Evolutionary conservation across 2,113 vertebrate genomes (phyloP).

Genomic region (Octodon degus): DNA sequence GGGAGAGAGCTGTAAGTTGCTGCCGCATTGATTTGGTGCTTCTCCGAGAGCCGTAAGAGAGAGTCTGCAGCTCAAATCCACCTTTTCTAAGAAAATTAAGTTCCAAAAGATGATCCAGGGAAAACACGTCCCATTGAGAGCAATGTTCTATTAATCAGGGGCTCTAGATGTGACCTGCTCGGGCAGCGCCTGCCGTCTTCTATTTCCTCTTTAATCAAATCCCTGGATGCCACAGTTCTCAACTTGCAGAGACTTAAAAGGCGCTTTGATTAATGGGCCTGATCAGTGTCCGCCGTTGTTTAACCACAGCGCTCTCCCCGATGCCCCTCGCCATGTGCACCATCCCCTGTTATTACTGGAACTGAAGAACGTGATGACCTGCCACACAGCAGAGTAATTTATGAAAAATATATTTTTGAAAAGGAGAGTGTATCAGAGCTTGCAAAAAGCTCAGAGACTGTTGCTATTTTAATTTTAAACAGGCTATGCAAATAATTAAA

Average conservation of each 20-base stretch:
- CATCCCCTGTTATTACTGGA: conserved; percentile 65
- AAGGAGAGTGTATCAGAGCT: conserved; percentile 77
- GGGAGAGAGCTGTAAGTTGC: not conserved
- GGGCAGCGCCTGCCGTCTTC: conserved; percentile 63
- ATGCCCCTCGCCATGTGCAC: conserved; percentile 65
- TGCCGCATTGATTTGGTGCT: conserved; percentile 2
- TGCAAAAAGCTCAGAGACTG: conserved; percentile 63
- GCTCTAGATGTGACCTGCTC: conserved; percentile 35
- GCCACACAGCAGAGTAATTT: conserved; percentile 75
- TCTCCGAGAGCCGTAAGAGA: not conserved
- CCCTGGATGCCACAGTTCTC: conserved; percentile 65
- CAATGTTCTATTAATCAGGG: not conserved
- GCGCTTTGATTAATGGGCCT: conserved; percentile 77
- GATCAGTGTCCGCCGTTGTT: conserved; percentile 59
- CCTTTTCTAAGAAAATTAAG: conserved; percentile 45
- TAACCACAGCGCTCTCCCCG: conserved; percentile 36
- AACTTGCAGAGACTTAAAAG: conserved; percentile 68
- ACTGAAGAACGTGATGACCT: conserved; percentile 47
- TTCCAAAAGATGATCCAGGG: conserved; percentile 26
- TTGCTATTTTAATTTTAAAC: conserved; percentile 78
- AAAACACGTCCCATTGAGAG: conserved; percentile 57
- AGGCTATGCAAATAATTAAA: conserved; percentile 77
- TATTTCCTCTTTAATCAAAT: conserved; percentile 79
- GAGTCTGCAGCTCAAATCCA: not conserved
- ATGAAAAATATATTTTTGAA: conserved; percentile 73